phyloP scores from a whole-genome alignment of 2,797 vertebrate genomes.

The Triplophysa yarkandensis region DNA sequence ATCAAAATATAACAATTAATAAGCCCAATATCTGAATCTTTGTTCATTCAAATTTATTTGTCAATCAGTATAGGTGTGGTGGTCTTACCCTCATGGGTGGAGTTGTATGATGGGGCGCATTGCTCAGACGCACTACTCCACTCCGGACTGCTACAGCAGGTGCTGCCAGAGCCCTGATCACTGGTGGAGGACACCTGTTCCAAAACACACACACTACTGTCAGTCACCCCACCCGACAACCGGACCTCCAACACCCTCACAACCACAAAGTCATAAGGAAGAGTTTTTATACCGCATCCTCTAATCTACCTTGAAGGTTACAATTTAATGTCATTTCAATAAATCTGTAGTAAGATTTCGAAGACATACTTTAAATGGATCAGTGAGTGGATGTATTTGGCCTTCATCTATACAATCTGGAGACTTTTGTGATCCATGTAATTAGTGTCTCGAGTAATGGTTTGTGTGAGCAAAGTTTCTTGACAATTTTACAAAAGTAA shows the following conservation, averaged over 20 bases:
- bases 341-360: background rate
- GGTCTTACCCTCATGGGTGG: conserved; percentile 73
- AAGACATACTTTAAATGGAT: too few species aligned
- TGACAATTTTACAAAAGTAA: background rate
- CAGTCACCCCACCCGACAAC: conserved; percentile 67
- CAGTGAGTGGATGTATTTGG: background rate
- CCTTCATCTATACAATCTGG: background rate
- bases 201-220: conserved; percentile 67
- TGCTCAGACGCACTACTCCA: conserved; percentile 88
- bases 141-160: conserved; percentile 95
- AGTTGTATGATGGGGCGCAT: conserved; percentile 72
- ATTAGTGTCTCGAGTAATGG: too few species aligned
- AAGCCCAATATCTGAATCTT: too few species aligned
- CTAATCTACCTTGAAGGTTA: background rate
- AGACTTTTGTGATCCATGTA: background rate
- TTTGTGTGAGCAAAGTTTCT: background rate
- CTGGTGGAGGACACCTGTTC: conserved; percentile 83
- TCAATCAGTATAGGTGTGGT: conserved; percentile 13
- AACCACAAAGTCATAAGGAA: background rate
- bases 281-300: background rate
- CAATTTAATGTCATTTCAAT: background rate
- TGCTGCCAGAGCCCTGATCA: conserved; percentile 88
- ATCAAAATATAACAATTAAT: too few species aligned
- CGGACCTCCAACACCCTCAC: conserved; percentile 13
- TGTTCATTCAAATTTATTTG: background rate